Evolutionary conservation across 2,888 invertebrate species (phyloP).

Genomic region (Microctonus brassicae): DNA sequence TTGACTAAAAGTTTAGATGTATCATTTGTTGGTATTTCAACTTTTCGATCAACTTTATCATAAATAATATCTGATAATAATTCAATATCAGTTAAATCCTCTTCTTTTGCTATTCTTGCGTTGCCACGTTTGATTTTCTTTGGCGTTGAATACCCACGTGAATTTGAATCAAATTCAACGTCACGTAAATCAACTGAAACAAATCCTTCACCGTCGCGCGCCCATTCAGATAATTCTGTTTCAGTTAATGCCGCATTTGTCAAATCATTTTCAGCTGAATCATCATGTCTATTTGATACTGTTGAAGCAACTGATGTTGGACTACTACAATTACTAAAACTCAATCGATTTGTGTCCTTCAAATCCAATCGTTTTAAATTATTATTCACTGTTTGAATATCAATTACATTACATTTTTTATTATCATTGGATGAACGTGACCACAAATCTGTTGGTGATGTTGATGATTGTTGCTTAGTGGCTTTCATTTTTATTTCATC

Average conservation of each 20-base stretch:
- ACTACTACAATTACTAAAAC: slow-evolving; percentile 70
- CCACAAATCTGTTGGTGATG: slow-evolving; percentile 29
- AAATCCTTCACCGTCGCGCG: slow-evolving; percentile 78
- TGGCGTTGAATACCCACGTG: slow-evolving; percentile 64
- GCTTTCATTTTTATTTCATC: slow-evolving; percentile 51
- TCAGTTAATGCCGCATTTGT: slow-evolving; percentile 84
- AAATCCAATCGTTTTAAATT: slow-evolving; percentile 60
- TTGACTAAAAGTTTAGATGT: slow-evolving; percentile 63
- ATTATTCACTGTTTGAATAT: slow-evolving; percentile 58
- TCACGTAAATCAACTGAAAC: slow-evolving; percentile 83
- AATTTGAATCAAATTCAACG: slow-evolving; percentile 75
- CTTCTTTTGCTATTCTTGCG: slow-evolving; percentile 63
- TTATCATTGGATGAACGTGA: slow-evolving; percentile 5
- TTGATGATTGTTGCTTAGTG: slow-evolving; percentile 16
- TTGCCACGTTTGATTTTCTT: slow-evolving; percentile 45
- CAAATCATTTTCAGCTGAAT: slow-evolving; percentile 77
- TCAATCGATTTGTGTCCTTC: slow-evolving; percentile 61
- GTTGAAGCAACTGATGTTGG: slow-evolving; percentile 71
- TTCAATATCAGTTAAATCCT: slow-evolving; percentile 66
- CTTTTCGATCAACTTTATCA: slow-evolving; percentile 49
- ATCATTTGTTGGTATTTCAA: slow-evolving; percentile 53
- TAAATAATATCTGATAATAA: slow-evolving; percentile 62
- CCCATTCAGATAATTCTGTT: slow-evolving; percentile 92
- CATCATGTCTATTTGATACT: slow-evolving; percentile 66
- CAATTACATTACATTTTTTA: slow-evolving; percentile 39